These are phyloP conservation scores for Lepilemur septentrionalis DNA, from an alignment of 2,797 vertebrate genomes.

Conservation along the genomic window DNA sequence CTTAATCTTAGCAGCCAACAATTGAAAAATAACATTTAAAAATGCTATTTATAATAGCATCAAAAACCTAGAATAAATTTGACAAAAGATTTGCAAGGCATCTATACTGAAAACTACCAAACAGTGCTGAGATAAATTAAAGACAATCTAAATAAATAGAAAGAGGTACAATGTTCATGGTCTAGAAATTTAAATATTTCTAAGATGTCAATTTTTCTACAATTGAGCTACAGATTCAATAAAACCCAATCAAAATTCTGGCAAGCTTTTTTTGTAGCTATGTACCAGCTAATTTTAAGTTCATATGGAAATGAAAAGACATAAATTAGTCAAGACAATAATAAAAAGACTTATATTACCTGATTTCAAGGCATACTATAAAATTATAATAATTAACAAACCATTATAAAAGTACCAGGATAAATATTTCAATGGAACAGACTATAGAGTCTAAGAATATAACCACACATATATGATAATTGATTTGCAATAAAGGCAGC, in stretches of 20 bases:
- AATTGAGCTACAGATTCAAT: not conserved
- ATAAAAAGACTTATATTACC: not conserved
- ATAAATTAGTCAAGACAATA: not conserved
- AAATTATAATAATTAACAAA: not conserved
- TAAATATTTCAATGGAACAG: not conserved
- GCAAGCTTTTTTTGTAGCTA: not conserved
- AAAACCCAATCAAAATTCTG: constrained; percentile 26
- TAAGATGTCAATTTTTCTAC: not conserved
- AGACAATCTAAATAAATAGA: not conserved
- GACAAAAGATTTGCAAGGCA: not conserved
- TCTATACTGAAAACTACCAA: not conserved
- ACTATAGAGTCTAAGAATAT: not conserved
- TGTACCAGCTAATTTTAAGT: not conserved
- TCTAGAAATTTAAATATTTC: not conserved
- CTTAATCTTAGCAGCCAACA: not conserved
- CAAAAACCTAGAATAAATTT: not conserved
- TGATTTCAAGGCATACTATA: not conserved
- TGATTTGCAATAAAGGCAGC: not conserved
- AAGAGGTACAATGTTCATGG: constrained; percentile 6
- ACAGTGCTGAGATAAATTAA: not conserved
- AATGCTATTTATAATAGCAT: not conserved
- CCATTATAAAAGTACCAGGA: not conserved
- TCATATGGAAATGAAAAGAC: not conserved
- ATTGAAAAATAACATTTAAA: not conserved
- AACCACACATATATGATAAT: not conserved